Evolutionary conservation across 2,888 invertebrate genomes (phyloP).

Genomic region (Chalcosyrphus nemorum): DNA sequence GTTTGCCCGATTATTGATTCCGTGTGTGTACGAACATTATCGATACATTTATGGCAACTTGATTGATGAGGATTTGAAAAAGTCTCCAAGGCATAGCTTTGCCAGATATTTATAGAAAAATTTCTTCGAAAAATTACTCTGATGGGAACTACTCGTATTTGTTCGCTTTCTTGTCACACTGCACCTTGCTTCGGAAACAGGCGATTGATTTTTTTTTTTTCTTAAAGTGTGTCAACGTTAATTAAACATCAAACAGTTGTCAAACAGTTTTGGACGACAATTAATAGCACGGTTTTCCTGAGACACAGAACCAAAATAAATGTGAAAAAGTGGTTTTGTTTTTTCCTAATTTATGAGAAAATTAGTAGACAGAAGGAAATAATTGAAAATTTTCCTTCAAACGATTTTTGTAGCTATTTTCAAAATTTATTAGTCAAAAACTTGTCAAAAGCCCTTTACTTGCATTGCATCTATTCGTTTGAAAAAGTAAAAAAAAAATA

Average conservation of each 20-base stretch:
- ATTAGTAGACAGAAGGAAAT: not conserved
- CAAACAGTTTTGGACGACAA: not conserved
- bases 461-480: too few species aligned
- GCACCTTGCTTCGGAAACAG: not conserved
- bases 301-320: not conserved
- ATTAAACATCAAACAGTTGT: not conserved
- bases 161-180: not conserved
- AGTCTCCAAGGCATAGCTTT: not conserved
- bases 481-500: too few species aligned
- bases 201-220: not conserved
- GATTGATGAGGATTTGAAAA: conserved; percentile 14
- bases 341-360: not conserved
- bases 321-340: not conserved
- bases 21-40: conserved; percentile 12
- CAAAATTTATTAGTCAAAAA: not conserved
- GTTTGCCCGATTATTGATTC: conserved; percentile 35
- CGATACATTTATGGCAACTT: conserved; percentile 37
- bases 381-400: not conserved
- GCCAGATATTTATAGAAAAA: not conserved
- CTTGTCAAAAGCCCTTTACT: not conserved
- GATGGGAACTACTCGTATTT: not conserved
- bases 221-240: conserved; percentile 3
- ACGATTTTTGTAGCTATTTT: not conserved
- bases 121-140: not conserved
- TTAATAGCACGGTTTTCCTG: not conserved